Evolutionary conservation across 2,113 vertebrate species (phyloP).

Genomic region (Urocitellus parryii): DNA sequence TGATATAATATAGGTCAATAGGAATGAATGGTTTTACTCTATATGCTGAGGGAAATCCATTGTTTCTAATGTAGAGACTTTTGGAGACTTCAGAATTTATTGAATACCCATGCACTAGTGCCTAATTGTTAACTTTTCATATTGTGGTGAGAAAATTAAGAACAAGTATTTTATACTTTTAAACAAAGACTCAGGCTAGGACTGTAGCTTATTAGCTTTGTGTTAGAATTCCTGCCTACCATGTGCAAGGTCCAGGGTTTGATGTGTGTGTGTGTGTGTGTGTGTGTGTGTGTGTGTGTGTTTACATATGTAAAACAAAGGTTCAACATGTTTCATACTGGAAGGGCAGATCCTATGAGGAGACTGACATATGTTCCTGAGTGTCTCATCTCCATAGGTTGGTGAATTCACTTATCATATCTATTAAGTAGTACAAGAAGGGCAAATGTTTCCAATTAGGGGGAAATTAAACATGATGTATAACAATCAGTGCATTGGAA

Average conservation of each 20-base stretch:
- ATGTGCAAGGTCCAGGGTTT: background rate
- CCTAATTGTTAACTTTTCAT: conserved; percentile 8
- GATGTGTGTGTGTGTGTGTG: no score
- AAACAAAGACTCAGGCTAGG: background rate
- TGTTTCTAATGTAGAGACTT: background rate
- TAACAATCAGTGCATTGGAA: background rate
- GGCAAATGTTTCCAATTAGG: background rate
- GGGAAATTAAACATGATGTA: conserved; percentile 10
- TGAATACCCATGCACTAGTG: background rate
- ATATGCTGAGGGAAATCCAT: background rate
- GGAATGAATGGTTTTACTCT: background rate
- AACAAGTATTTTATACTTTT: background rate
- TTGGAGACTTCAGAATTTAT: background rate
- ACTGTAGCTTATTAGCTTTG: background rate
- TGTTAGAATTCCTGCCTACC: background rate
- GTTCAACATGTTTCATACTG: background rate
- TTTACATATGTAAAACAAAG: background rate
- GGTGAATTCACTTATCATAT: conserved; percentile 1
- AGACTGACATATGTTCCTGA: background rate
- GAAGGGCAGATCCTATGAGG: background rate
- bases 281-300: no score
- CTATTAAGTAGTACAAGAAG: background rate
- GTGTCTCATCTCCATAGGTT: background rate
- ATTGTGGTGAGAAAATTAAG: background rate
- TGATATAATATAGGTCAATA: background rate